A percentile compares a stretch with the other conserved stretches of the same genome.
Evolutionary conservation across 2,113 vertebrate genomes (phyloP).

Genomic region (Gnathonemus echidnorhynchus): DNA sequence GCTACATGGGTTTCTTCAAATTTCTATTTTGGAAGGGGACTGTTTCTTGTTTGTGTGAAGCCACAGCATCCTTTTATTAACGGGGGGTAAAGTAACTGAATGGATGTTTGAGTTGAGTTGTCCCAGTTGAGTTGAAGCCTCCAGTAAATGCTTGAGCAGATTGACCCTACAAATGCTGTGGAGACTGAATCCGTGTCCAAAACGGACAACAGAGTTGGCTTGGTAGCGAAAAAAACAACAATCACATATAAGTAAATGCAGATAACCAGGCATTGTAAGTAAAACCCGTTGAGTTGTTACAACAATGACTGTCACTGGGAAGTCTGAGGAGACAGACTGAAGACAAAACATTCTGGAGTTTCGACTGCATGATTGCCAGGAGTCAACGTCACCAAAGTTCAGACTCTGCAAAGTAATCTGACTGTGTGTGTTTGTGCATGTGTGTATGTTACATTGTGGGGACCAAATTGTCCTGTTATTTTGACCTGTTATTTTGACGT

Average conservation of each 20-base stretch:
- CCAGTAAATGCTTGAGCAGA: neutral
- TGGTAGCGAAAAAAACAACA: neutral
- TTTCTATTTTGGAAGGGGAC: slow-evolving; percentile 53
- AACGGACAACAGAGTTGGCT: neutral
- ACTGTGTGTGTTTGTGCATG: neutral
- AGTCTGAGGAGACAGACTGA: neutral
- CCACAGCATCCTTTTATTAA: slow-evolving; percentile 60
- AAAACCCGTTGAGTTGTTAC: neutral
- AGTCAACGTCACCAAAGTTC: neutral
- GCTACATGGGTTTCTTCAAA: slow-evolving; percentile 45
- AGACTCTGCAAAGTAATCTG: neutral
- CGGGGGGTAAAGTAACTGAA: slow-evolving; percentile 47
- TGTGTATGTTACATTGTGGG: neutral
- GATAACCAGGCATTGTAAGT: neutral
- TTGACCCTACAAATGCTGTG: neutral
- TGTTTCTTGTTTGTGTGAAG: slow-evolving; percentile 56
- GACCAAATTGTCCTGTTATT: too few relatives aligned
- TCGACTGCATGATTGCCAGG: neutral
- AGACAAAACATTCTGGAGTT: neutral
- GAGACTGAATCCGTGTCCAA: neutral
- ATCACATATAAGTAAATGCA: neutral
- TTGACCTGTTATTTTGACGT: too few relatives aligned
- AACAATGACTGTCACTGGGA: neutral
- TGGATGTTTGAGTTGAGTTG: slow-evolving; percentile 31
- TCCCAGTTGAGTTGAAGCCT: neutral